phyloP scores from a whole-genome alignment of 2,797 vertebrate species.

The Macrochelys suwanniensis region DNA sequence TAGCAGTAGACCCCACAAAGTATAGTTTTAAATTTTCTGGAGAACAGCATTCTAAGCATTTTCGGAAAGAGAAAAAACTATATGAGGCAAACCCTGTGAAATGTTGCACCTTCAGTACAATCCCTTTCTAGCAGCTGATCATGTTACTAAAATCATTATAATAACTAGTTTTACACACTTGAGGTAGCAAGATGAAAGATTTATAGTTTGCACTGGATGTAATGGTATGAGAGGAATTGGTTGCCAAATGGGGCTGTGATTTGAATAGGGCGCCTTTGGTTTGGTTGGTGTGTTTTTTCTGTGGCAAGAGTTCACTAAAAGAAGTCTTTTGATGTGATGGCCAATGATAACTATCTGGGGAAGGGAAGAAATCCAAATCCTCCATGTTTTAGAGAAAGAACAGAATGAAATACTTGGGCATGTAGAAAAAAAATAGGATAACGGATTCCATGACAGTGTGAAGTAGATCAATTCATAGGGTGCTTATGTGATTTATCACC shows the following conservation, averaged over 20 bases:
- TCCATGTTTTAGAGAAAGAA: conserved; percentile 65
- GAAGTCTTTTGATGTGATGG: conserved; percentile 65
- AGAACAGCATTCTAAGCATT: conserved; percentile 26
- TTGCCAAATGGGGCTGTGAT: conserved; percentile 71
- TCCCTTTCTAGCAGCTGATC: conserved; percentile 45
- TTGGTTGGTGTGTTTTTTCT: conserved; percentile 76
- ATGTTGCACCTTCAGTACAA: conserved; percentile 35
- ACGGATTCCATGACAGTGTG: conserved; percentile 40
- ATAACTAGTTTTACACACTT: conserved; percentile 33
- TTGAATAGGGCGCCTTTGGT: conserved; percentile 76
- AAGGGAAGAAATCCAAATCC: conserved; percentile 68
- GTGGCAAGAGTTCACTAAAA: conserved; percentile 71
- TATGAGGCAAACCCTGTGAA: conserved; percentile 10
- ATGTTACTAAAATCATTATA: conserved; percentile 35
- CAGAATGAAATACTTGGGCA: conserved; percentile 61
- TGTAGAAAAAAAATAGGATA: conserved; percentile 37
- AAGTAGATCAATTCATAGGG: conserved; percentile 55
- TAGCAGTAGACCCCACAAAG: background rate
- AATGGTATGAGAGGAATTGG: conserved; percentile 50
- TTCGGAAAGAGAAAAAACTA: background rate
- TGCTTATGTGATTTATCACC: conserved; percentile 74
- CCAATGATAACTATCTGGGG: conserved; percentile 71
- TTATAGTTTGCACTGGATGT: conserved; percentile 58
- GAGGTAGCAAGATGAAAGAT: conserved; percentile 60
- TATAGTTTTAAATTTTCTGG: background rate